Conservation (phyloP, 2,888 invertebrate species). For the Herminia tarsipennalis region DNA sequence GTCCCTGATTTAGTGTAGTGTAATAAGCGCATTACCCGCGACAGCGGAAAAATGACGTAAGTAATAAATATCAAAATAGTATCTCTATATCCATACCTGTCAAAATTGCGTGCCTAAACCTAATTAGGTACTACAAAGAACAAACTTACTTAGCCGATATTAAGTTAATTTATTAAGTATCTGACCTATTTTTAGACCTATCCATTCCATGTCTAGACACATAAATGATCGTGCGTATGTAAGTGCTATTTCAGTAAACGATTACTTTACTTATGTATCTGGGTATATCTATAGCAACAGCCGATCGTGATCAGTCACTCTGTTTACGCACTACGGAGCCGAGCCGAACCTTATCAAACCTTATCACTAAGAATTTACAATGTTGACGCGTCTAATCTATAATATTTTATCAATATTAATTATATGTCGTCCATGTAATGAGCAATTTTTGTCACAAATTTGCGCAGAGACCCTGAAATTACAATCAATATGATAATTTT, state of each 20-base stretch:
- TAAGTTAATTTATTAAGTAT: slow-evolving; percentile 11
- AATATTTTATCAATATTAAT: not conserved
- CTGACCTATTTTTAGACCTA: slow-evolving; percentile 32
- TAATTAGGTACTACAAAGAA: not conserved
- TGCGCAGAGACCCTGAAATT: slow-evolving; percentile 22
- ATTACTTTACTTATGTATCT: no score
- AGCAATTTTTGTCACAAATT: slow-evolving; percentile 11
- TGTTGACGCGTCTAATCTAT: slow-evolving; percentile 12
- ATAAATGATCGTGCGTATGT: slow-evolving; percentile 25
- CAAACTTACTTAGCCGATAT: no score
- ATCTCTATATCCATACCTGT: no score
- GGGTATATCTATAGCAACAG: slow-evolving; percentile 24
- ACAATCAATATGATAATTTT: slow-evolving; percentile 16
- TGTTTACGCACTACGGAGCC: slow-evolving; percentile 22
- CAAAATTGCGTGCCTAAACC: no score
- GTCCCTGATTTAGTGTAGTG: no score
- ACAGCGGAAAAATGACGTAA: no score
- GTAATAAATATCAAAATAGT: no score
- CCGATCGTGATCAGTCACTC: slow-evolving; percentile 14
- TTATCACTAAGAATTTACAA: slow-evolving; percentile 24
- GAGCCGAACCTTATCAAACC: slow-evolving; percentile 8
- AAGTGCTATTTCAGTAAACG: slow-evolving; percentile 23
- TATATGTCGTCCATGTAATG: not conserved
- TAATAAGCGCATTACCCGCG: no score
- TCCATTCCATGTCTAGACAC: slow-evolving; percentile 11